Conservation (phyloP, 2,888 invertebrate species). For the Torymus aiolomorphi region DNA sequence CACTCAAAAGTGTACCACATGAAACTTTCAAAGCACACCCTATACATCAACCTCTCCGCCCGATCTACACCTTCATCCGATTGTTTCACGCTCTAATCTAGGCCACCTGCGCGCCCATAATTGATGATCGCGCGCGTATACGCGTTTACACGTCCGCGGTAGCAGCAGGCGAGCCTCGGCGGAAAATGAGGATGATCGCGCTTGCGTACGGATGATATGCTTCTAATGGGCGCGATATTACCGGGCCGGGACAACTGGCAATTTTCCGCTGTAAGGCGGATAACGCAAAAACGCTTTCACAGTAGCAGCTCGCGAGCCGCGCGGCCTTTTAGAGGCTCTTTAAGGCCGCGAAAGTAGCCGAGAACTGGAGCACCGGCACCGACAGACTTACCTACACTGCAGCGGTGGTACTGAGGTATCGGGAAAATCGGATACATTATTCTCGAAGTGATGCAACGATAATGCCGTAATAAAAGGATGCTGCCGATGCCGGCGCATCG, state of each 20-base stretch:
- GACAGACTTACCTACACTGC: constrained; percentile 21
- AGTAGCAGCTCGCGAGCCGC: background rate
- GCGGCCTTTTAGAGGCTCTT: constrained; percentile 39
- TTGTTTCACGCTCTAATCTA: constrained; percentile 13
- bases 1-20: too few relatives aligned
- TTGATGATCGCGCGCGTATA: constrained; percentile 33
- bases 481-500: background rate
- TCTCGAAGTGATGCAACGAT: constrained; percentile 34
- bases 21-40: too few relatives aligned
- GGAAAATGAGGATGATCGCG: constrained; percentile 52
- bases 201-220: constrained; percentile 40
- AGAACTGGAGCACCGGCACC: constrained; percentile 43
- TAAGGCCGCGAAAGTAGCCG: constrained; percentile 38
- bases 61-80: background rate
- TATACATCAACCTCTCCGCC: too few relatives aligned
- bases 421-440: too few relatives aligned
- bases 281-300: constrained; percentile 53
- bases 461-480: constrained; percentile 39
- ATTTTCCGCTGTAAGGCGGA: constrained; percentile 44
- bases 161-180: constrained; percentile 17
- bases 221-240: constrained; percentile 53
- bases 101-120: constrained; percentile 8
- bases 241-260: constrained; percentile 46
- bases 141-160: background rate
- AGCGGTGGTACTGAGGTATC: too few relatives aligned